phyloP scores from a whole-genome alignment of 1,140 invertebrate species.

The Neodiprion virginianus region DNA sequence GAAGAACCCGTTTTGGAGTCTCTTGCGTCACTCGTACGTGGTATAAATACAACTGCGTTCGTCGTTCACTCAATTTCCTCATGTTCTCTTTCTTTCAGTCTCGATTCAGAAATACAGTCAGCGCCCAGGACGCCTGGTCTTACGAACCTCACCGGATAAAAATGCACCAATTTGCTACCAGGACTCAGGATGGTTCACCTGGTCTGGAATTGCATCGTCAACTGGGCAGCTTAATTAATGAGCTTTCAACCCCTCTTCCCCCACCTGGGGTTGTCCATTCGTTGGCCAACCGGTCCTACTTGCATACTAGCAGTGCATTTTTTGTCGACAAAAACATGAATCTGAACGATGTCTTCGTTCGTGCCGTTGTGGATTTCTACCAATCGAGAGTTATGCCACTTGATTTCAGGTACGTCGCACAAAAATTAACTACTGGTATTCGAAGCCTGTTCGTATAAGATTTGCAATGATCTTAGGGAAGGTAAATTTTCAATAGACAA shows the following conservation, averaged over 20 bases:
- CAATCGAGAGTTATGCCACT: neutral
- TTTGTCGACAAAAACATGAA: neutral
- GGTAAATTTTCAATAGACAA: too few relatives aligned
- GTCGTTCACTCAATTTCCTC: neutral
- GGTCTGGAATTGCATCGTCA: conserved; percentile 12
- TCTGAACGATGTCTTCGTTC: neutral
- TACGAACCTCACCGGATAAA: neutral
- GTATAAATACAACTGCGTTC: neutral
- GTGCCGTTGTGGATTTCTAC: neutral
- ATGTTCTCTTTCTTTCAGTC: neutral
- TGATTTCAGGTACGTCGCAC: conserved; percentile 6
- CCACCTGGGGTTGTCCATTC: neutral
- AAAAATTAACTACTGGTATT: neutral
- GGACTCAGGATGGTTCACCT: neutral
- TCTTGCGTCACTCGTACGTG: too few relatives aligned
- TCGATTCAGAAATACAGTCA: neutral
- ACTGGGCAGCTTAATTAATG: neutral
- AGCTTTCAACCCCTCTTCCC: neutral
- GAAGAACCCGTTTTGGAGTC: too few relatives aligned
- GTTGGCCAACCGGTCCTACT: neutral
- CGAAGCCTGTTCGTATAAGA: neutral
- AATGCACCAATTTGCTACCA: neutral
- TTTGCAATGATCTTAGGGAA: neutral
- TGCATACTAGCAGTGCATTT: conserved; percentile 9
- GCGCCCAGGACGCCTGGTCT: neutral